Evolutionary conservation across 2,113 vertebrate genomes (phyloP), one percentile per base, ranked within the genome.

Genomic region (Tragelaphus imberbis): DNA sequence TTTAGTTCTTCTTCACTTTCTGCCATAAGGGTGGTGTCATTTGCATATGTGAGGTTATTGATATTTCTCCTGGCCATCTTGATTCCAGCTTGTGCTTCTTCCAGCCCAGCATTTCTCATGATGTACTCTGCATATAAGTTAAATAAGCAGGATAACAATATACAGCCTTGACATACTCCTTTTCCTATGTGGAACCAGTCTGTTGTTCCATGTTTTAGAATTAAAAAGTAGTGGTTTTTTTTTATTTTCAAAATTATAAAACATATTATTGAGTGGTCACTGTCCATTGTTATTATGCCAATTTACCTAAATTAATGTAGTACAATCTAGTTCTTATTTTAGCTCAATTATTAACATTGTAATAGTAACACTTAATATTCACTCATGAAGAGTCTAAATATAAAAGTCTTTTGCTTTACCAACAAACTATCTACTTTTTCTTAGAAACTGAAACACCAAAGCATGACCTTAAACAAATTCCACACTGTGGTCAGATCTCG

Each of bases 281-380:
- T 84, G 17, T n/a, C 30, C 30, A 68, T 77, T 94, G 82, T n/a
- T 77, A 56, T 71, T 75, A 6, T 58, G 40, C 49, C 84, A 90
- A 96, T 63, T 88, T 71, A 89, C 1, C 49, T 33, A 33, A 90
- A 47, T 7, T n/a, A 95, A 28, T 90, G 5, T 79, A 71, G 8
- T 63, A 30, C 2, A 93, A 4, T 40, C 30, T 94, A 3, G 4
- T 9, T 86, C 86, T 90, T 94, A 84, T 82, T 84, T 91, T 84
- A 94, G 16, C 30, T 6, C 17, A 65, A 85, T 84, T 82, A 92
- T 61, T 90, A 88, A 1, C 33, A 90, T 95, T 96, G 89, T 90
- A 56, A 84, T 75, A 86, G 59, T 21, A n/a, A 16, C 11, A 33
- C 95, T 93, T 95, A 55, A 65, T 93, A 88, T 96, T 97, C 71